Evolutionary conservation across 1,140 invertebrate genomes (phyloP).

Genomic region (Neuroterus valhalla): DNA sequence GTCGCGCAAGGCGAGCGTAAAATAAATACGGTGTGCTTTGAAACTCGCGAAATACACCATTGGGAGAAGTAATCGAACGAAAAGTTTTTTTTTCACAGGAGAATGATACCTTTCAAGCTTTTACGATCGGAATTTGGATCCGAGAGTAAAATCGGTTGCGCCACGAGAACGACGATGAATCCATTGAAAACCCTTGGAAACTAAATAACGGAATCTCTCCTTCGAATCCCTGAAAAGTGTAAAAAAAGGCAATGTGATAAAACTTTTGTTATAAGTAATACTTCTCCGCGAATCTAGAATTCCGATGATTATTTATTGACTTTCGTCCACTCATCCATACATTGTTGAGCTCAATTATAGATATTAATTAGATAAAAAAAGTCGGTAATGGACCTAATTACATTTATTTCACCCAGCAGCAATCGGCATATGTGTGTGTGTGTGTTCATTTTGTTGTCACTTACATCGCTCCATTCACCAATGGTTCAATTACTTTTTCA

Average conservation of each 20-base stretch:
- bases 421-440: background rate
- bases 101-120: constrained; percentile 25
- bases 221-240: background rate
- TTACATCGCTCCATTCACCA: constrained; percentile 7
- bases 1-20: constrained; percentile 30
- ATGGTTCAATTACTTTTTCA: constrained; percentile 27
- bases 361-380: background rate
- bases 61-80: constrained; percentile 27
- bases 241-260: background rate
- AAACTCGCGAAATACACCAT: constrained; percentile 13
- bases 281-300: background rate
- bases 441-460: constrained; percentile 30
- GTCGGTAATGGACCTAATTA: background rate
- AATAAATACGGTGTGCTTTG: constrained; percentile 27
- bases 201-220: constrained; percentile 6
- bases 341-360: background rate
- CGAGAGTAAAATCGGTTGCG: constrained; percentile 26
- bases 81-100: constrained; percentile 16
- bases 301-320: background rate
- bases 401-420: constrained; percentile 17
- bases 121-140: constrained; percentile 22
- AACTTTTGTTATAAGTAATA: background rate
- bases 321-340: background rate
- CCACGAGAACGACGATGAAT: background rate
- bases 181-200: constrained; percentile 13